Evolutionary conservation across 30 jellyfish, hydroid and myxozoan species (phyloP), one percentile per base, ranked within the genome.

Genomic region (Pelagia noctiluca): DNA sequence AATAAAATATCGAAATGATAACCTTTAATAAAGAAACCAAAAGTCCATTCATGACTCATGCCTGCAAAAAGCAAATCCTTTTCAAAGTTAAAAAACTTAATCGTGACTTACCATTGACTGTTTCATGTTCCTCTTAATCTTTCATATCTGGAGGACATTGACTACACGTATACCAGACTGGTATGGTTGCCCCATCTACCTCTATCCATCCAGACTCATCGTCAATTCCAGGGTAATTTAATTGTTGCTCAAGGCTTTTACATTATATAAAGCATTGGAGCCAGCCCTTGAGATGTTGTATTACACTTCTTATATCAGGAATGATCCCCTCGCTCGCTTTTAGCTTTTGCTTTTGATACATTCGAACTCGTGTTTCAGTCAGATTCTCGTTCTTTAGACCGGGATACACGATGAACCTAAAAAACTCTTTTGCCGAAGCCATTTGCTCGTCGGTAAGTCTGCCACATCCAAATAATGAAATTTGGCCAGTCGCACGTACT

Each of bases 281-380:
- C 61, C 52, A 36, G 34, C 61, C 35, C 81, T 34, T 69, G 65
- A 34, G 37, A 21, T 69, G 65, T 34, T 34, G 37, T 36, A 0
- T 34, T 34, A 69, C 64, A 69, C 81, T 33, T 63, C 81, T 69
- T 0, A 12, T 13, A 69, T 69, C 81, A 69, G 81, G 81, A 69
- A 69, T 69, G 81, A 69, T 69, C 81, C 81, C 81, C 64, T 69
- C 64, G 37, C 81, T 69, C 63, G 64, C 81, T 24, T 69, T 69
- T 65, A 33, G 1, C 64, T 69, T 69, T 69, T 33, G 81, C 2
- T 69, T 69, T 69, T 36, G 35, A 36, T 69, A 69, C 81, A 69
- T 36, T 69, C 81, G 81, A 69, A 33, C 64, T 33, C 36, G 63
- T 31, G 79, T 66, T 61, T 66, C 61, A 33, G 52, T 66, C 50